Evolutionary conservation across 2,113 vertebrate species (phyloP).

Genomic region (Machaerirhynchus nigripectus): DNA sequence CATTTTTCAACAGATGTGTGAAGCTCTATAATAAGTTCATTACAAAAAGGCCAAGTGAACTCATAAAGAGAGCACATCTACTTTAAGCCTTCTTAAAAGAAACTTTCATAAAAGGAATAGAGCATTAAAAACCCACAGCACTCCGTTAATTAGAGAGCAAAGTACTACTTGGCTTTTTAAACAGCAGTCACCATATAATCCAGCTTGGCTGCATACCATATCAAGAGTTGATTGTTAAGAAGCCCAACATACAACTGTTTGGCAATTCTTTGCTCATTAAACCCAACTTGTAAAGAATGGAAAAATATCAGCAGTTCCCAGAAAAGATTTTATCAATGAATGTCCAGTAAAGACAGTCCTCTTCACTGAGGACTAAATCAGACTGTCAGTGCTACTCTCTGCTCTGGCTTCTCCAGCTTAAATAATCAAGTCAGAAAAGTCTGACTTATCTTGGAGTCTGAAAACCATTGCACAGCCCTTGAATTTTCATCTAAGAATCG

Average conservation of each 20-base stretch:
- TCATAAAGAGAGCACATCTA: slow-evolving; percentile 62
- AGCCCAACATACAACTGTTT: not conserved
- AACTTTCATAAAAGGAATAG: slow-evolving; percentile 59
- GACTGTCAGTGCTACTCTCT: not conserved
- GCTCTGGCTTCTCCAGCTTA: not conserved
- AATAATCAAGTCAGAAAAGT: not conserved
- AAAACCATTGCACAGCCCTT: not conserved
- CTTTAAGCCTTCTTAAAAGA: slow-evolving; percentile 62
- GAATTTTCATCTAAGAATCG: not conserved
- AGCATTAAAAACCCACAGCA: slow-evolving; percentile 52
- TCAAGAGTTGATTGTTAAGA: not conserved
- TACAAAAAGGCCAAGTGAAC: slow-evolving; percentile 70
- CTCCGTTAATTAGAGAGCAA: slow-evolving; percentile 50
- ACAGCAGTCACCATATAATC: slow-evolving; percentile 37
- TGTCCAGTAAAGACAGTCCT: not conserved
- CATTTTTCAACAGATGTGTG: slow-evolving; percentile 72
- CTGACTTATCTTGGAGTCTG: not conserved
- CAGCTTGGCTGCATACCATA: slow-evolving; percentile 7
- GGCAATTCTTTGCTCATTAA: slow-evolving; percentile 19
- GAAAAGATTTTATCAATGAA: not conserved
- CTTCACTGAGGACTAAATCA: not conserved
- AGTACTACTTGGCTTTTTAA: slow-evolving; percentile 54
- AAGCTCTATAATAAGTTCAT: slow-evolving; percentile 74
- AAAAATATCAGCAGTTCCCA: slow-evolving; percentile 2
- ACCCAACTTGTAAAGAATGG: not conserved